Base-by-base conservation (phyloP, 2,113 vertebrate species). In the Misgurnus anguillicaudatus region DNA sequence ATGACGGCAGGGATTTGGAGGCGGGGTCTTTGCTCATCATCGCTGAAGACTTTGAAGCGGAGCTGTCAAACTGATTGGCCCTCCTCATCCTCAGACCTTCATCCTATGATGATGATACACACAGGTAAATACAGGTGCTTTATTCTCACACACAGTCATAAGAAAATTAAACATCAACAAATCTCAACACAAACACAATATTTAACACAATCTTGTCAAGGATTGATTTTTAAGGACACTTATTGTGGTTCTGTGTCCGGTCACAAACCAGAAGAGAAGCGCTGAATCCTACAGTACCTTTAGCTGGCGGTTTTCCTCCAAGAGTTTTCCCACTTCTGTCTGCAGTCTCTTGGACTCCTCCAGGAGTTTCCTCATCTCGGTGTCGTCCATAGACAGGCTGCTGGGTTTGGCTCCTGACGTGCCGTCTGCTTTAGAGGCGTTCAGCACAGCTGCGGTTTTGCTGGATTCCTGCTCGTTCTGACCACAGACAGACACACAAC, bases 321-420 rank as follows among this genome's bases (percentile, higher is more conserved):
- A 90, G 70, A 96, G 85, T 89, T 94, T 95, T 87, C 93, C 90
- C 66, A 95, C 80, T 72, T 96, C 95, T 42, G 89, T 87, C 86
- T 96, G 95, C 88, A 95, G 94, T 90, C 94, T 94, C 93, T 94
- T 95, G 89, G 94, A 94, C 60, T 96, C 95, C 79, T 96, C 95
- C 91, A 95, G 81, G 6, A 96, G 89, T 78, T 94, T 95, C 86
- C 91, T 92, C 82, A 92, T 94, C 86, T 96, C 95, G 0, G 92
- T 92, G 62, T 96, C 94, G 73, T 93, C 95, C 83, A 94, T 89
- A 11, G 94, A 93, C 85, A 91, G 81, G 83, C 93, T 94, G 74
- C 92, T 90, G 11, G 94, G 87, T 90, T 94, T 94, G 85, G 92
- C 88, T 88, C 93, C 86, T 0, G 75, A 82, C 16, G 91, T 90